These are phyloP conservation scores for Sapayoa aenigma DNA, from an alignment of 2,113 vertebrate species.

Conservation along the genomic window DNA sequence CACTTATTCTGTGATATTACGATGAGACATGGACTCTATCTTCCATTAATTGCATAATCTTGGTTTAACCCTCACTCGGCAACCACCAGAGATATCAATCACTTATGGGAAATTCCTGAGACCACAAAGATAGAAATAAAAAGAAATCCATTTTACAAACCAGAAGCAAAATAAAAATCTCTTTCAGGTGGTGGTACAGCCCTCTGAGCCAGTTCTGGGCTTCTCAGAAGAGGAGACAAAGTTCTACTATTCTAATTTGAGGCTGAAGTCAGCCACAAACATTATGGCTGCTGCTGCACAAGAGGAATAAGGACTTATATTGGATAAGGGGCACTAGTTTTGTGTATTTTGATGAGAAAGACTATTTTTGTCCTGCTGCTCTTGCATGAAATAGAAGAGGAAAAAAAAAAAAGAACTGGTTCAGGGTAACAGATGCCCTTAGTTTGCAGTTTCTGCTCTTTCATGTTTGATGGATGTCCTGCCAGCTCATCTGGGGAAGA, in stretches of 20 bases:
- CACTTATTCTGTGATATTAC: not conserved
- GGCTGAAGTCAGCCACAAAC: not conserved
- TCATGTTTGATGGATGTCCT: slow-evolving; percentile 59
- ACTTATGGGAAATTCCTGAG: not conserved
- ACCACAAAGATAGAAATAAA: not conserved
- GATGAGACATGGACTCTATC: not conserved
- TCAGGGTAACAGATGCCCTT: not conserved
- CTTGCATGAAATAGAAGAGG: not conserved
- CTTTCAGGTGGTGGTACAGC: not conserved
- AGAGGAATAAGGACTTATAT: not conserved
- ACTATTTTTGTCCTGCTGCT: slow-evolving; percentile 15
- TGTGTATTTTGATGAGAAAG: not conserved
- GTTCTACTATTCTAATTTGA: not conserved
- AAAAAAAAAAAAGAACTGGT: not conserved
- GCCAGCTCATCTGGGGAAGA: slow-evolving; percentile 19
- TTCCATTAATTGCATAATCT: not conserved
- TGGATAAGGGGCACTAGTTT: not conserved
- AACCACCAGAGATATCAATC: not conserved
- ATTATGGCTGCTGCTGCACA: not conserved
- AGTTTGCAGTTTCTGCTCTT: slow-evolving; percentile 52
- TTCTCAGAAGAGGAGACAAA: not conserved
- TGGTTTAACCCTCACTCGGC: not conserved
- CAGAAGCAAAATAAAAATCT: not conserved
- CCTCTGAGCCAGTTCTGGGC: not conserved
- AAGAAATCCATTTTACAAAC: not conserved